Evolutionary conservation across 2,888 invertebrate species (phyloP).

Genomic region (Drosophila setosimentum): DNA sequence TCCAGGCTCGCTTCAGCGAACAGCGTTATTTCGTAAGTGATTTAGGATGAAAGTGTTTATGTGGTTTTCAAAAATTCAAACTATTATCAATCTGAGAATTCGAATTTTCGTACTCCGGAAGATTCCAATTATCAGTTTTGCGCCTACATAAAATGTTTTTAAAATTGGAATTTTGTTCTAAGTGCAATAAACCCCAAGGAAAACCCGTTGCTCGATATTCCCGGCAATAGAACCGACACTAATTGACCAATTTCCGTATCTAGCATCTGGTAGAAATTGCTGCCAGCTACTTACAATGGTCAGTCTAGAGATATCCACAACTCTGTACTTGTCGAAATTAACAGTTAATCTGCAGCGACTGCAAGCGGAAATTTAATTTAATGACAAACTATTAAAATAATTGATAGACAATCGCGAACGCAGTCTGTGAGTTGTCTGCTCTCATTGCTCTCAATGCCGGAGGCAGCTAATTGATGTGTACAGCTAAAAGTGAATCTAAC

Average conservation of each 20-base stretch:
- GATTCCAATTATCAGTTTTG: not conserved
- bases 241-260: slow-evolving; percentile 1
- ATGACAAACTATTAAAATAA: slow-evolving; percentile 60
- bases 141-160: not conserved
- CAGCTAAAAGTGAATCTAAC: slow-evolving; percentile 24
- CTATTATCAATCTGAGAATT: not conserved
- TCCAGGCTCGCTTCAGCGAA: slow-evolving; percentile 95
- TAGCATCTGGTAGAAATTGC: not conserved
- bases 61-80: too few species aligned
- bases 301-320: not conserved
- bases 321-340: slow-evolving; percentile 2
- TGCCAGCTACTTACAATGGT: not conserved
- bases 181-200: not conserved
- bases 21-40: slow-evolving; percentile 95
- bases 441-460: not conserved
- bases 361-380: slow-evolving; percentile 39
- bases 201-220: not conserved
- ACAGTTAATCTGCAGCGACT: slow-evolving; percentile 63
- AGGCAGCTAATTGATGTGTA: slow-evolving; percentile 4
- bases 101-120: not conserved
- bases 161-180: not conserved
- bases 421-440: slow-evolving; percentile 7
- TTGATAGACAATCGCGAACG: slow-evolving; percentile 33
- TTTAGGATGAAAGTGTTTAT: too few species aligned
- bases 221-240: not conserved